Conservation (phyloP, 2,797 vertebrate genomes). For the Pyrocephalus nanus region DNA sequence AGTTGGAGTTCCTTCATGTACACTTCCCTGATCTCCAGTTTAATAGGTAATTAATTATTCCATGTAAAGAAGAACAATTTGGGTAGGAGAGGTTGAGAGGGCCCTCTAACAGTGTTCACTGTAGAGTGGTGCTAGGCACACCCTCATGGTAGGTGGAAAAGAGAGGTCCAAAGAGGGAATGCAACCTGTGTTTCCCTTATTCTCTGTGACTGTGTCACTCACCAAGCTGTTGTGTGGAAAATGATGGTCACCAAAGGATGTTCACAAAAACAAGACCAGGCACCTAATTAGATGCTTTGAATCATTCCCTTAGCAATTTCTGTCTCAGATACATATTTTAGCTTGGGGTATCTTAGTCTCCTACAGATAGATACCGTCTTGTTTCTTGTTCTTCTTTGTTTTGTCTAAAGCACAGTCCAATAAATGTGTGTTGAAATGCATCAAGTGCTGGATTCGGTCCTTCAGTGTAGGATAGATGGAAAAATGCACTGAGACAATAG, state of each 20-base stretch:
- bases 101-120: accelerated
- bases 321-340: background rate
- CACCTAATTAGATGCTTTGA: background rate
- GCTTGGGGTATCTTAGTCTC: background rate
- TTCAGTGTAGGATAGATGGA: background rate
- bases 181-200: background rate
- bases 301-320: background rate
- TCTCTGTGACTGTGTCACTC: background rate
- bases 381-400: background rate
- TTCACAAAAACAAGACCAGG: background rate
- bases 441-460: background rate
- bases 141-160: background rate
- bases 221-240: background rate
- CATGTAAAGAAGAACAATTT: background rate
- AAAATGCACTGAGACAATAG: background rate
- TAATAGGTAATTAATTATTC: background rate
- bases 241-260: background rate
- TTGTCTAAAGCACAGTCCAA: background rate
- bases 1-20: background rate
- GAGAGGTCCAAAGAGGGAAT: background rate
- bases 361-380: background rate
- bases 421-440: background rate
- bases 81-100: background rate
- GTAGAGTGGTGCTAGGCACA: background rate
- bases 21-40: background rate